Evolutionary conservation across 1,140 invertebrate species (phyloP).

Genomic region (Dryas iulia): DNA sequence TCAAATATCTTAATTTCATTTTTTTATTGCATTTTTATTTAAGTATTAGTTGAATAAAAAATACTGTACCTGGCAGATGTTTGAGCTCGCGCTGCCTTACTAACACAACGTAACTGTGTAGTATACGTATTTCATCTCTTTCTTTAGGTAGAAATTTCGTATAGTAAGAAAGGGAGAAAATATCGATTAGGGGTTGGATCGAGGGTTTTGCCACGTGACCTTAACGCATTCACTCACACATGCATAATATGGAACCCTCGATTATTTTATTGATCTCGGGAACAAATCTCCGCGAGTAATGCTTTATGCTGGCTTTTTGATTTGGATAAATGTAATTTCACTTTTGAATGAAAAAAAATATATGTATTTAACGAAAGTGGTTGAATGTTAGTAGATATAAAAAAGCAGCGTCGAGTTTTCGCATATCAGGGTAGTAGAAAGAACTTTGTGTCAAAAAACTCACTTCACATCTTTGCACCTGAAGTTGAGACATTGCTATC

Average conservation of each 20-base stretch:
- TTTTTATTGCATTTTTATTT: conserved; percentile 5
- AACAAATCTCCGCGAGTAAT: conserved; percentile 60
- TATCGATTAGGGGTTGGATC: conserved; percentile 62
- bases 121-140: conserved; percentile 28
- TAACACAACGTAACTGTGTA: conserved; percentile 37
- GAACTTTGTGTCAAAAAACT: no score
- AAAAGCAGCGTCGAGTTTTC: no score
- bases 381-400: no score
- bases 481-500: no score
- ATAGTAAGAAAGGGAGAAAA: conserved; percentile 42
- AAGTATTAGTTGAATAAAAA: conserved; percentile 59
- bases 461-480: no score
- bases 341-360: not conserved
- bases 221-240: conserved; percentile 48
- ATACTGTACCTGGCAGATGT: conserved; percentile 70
- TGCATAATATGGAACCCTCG: conserved; percentile 47
- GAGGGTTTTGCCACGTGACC: conserved; percentile 69
- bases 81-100: conserved; percentile 53
- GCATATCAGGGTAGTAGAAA: no score
- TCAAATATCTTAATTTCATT: not conserved
- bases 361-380: no score
- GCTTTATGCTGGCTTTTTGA: conserved; percentile 31
- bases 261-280: conserved; percentile 68
- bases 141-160: conserved; percentile 23
- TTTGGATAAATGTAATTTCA: conserved; percentile 32